Evolutionary conservation across 2,113 vertebrate genomes (phyloP), one percentile per base, ranked within the genome.

Genomic region (Fregetta grallaria): DNA sequence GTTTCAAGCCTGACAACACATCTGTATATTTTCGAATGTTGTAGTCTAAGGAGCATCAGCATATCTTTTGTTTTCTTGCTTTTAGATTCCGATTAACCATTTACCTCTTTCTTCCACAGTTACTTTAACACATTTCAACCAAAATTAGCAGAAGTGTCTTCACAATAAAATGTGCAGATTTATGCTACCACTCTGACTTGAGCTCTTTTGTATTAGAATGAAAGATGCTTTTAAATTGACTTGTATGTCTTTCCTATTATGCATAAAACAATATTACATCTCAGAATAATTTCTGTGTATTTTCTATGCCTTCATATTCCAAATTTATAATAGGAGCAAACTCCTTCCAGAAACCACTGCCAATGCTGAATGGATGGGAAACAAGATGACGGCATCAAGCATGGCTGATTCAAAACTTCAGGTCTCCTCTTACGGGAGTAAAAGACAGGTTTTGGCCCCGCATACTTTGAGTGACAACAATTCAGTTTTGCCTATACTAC

Each of bases 1-100:
- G 76, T 92, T 96, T 90, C 90, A 90, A 82, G 71, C 66, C 85
- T 96, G 92, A 85, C 86, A 96, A 82, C 66, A 86, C 77, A 96
- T 49, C 91, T 89, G 45, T 88, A 17, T 70, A 44, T 76, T 95
- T 94, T 83, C 49, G 93, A 71, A 87, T 83, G 10, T 19, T 92
- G 16, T 18, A 78, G 66, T 52, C 65, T 83, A 49, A 89, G 68
- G 38, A 95, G 18, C 10, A 93, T 72, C 70, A 93, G 62, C 74
- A 86, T 53, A 56, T 56, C 93, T 93, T 76, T 80, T 50, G 6
- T 52, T 74, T 32, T 19, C 16, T 89, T 78, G 11, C 36, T 95
- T 92, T 96, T n/a, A 76, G 38, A 59, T 52, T 87, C 19, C 2
- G 6, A 62, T 87, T 90, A 90, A 87, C n/a, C 42, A 45, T 59